Evolutionary conservation across 1,140 invertebrate species (phyloP).

Genomic region (Choristoneura fumiferana): DNA sequence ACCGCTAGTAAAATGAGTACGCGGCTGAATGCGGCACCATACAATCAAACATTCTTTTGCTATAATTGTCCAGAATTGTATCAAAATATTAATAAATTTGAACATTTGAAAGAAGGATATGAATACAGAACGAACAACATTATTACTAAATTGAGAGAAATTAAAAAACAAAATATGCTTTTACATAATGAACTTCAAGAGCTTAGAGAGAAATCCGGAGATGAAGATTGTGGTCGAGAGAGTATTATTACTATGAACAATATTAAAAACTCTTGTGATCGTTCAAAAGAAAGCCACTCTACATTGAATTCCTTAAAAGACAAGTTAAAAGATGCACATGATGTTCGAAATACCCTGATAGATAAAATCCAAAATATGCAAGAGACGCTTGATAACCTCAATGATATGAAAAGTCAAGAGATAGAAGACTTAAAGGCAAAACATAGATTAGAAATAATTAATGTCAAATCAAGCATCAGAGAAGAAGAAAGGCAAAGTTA

Average conservation of each 20-base stretch:
- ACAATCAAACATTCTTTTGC: slow-evolving; percentile 23
- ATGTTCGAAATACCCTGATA: slow-evolving; percentile 46
- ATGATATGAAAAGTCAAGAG: slow-evolving; percentile 49
- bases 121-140: slow-evolving; percentile 50
- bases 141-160: slow-evolving; percentile 54
- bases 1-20: no score
- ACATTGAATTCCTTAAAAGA: slow-evolving; percentile 41
- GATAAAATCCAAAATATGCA: slow-evolving; percentile 46
- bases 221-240: slow-evolving; percentile 24
- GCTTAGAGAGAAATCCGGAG: slow-evolving; percentile 42
- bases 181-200: slow-evolving; percentile 46
- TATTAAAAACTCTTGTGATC: slow-evolving; percentile 27
- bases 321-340: slow-evolving; percentile 49
- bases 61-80: slow-evolving; percentile 31
- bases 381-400: slow-evolving; percentile 43
- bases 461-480: slow-evolving; percentile 35
- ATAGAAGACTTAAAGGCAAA: slow-evolving; percentile 50
- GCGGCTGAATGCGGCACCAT: no score
- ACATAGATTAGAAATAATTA: slow-evolving; percentile 53
- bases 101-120: slow-evolving; percentile 27
- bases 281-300: slow-evolving; percentile 33
- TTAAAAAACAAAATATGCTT: slow-evolving; percentile 59
- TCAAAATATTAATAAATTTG: slow-evolving; percentile 20
- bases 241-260: slow-evolving; percentile 39
- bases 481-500: slow-evolving; percentile 41